A percentile compares a stretch with the other conserved stretches of the same genome.
These are phyloP conservation scores for Chrysotoxum bicinctum DNA, from an alignment of 2,888 invertebrate genomes.

Conservation along the genomic window DNA sequence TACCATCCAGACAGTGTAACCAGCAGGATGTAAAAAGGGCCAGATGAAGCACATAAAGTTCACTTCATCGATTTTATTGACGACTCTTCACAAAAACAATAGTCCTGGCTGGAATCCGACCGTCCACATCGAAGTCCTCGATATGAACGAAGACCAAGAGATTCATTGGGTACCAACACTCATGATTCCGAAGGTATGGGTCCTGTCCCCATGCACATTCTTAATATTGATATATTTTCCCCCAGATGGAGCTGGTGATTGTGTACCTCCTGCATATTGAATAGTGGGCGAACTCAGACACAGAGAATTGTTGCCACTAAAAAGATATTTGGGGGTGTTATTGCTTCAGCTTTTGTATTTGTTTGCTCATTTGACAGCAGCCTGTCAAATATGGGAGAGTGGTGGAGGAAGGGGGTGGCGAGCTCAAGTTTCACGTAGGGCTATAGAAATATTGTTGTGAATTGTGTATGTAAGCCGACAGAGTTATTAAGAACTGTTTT, in stretches of 20 bases:
- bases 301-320: neutral
- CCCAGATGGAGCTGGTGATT: neutral
- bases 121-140: neutral
- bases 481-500: constrained; percentile 9
- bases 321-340: constrained; percentile 12
- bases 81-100: constrained; percentile 47
- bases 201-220: neutral
- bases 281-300: neutral
- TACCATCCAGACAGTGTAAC: neutral
- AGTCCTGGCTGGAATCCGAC: neutral
- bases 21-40: neutral
- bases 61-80: constrained; percentile 67
- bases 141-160: neutral
- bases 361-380: constrained; percentile 45
- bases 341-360: constrained; percentile 6
- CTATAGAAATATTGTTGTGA: neutral
- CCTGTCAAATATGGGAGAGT: neutral
- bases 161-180: constrained; percentile 4
- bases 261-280: neutral
- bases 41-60: constrained; percentile 34
- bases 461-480: neutral
- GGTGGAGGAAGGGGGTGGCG: neutral
- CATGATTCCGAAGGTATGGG: neutral
- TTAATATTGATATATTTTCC: constrained; percentile 10
- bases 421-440: neutral